A percentile compares a stretch with the other conserved stretches of the same genome.
phyloP scores from a whole-genome alignment of 2,888 invertebrate species.

The Meliscaeva auricollis region DNA sequence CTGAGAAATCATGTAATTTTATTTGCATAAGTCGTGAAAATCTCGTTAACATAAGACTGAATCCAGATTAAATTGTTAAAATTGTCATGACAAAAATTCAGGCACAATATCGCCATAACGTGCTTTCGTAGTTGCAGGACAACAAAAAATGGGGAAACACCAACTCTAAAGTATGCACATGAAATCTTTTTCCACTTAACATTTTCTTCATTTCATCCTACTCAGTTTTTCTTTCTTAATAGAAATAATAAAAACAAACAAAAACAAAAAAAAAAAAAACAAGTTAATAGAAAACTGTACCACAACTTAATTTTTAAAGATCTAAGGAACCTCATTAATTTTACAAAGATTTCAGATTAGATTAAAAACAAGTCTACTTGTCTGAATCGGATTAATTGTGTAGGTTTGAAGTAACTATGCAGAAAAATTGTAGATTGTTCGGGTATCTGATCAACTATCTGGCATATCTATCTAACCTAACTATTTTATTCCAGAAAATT shows the following conservation, averaged over 20 bases:
- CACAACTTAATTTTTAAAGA: neutral
- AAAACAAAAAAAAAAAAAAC: neutral
- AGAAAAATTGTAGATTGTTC: neutral
- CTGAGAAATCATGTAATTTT: too few relatives aligned
- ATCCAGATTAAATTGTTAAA: too few relatives aligned
- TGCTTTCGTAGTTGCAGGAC: too few relatives aligned
- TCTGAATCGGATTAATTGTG: constrained; percentile 14
- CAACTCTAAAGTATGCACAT: too few relatives aligned
- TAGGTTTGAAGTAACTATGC: constrained; percentile 22
- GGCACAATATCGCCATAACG: too few relatives aligned
- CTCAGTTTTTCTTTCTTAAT: neutral
- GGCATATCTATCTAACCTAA: neutral
- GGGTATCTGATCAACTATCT: neutral
- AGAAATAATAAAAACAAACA: neutral
- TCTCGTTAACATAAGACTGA: too few relatives aligned
- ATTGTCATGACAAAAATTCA: too few relatives aligned
- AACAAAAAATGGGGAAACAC: too few relatives aligned
- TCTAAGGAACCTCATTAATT: neutral
- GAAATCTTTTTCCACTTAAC: too few relatives aligned
- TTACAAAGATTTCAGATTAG: neutral
- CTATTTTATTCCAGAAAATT: constrained; percentile 11
- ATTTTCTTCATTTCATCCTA: too few relatives aligned
- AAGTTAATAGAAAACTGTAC: neutral
- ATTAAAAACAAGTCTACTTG: neutral
- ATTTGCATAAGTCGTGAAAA: neutral